phyloP scores from a whole-genome alignment of 1,140 invertebrate genomes.

The Apis dorsata region DNA sequence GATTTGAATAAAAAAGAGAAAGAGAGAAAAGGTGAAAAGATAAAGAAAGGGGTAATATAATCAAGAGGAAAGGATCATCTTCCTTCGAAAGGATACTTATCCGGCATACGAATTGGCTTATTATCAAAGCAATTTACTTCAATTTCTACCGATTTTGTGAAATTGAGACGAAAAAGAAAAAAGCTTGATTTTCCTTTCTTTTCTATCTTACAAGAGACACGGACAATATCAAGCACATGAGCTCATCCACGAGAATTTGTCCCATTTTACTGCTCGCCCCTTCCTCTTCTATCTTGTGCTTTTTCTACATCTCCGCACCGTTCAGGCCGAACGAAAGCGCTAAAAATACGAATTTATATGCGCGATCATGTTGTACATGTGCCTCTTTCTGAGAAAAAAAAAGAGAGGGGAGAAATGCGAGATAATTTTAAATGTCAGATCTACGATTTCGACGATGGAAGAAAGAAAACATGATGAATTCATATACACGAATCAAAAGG shows the following conservation, averaged over 20 bases:
- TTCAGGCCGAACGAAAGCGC: slow-evolving; percentile 39
- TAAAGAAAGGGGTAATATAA: too few species aligned
- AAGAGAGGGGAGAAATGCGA: slow-evolving; percentile 2
- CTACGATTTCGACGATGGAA: neutral
- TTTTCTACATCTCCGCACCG: slow-evolving; percentile 25
- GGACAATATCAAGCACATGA: slow-evolving; percentile 48
- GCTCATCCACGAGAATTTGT: slow-evolving; percentile 71
- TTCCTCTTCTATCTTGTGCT: slow-evolving; percentile 10
- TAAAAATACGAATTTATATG: slow-evolving; percentile 57
- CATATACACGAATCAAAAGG: neutral
- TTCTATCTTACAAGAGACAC: neutral
- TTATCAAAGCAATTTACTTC: neutral
- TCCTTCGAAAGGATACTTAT: neutral
- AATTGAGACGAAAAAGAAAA: neutral
- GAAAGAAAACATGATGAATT: neutral
- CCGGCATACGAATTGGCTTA: neutral
- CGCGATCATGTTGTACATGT: slow-evolving; percentile 5
- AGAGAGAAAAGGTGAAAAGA: too few species aligned
- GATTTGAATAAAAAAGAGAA: neutral
- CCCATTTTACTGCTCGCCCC: slow-evolving; percentile 66
- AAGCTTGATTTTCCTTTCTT: neutral
- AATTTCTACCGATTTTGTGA: neutral
- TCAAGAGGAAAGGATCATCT: neutral
- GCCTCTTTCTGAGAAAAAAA: slow-evolving; percentile 10
- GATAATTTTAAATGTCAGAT: slow-evolving; percentile 44